Conservation (phyloP, 2,888 invertebrate species). For the Noctua fimbriata region DNA sequence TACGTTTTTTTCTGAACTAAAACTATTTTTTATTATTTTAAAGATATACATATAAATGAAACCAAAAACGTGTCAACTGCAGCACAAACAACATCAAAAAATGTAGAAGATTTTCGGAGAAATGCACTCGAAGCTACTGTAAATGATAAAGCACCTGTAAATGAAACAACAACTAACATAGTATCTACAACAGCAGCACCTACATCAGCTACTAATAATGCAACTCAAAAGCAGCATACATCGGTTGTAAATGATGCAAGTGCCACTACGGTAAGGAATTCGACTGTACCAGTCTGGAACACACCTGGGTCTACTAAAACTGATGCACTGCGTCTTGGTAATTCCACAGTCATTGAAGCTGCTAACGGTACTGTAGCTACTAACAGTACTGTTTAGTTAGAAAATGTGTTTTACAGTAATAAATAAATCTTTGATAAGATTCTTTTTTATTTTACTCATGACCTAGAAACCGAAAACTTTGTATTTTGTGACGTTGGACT, state of each 20-base stretch:
- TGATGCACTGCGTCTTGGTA: background rate
- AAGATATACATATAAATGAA: slow-evolving; percentile 27
- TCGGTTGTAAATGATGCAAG: background rate
- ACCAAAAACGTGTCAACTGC: background rate
- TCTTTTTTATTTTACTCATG: slow-evolving; percentile 1
- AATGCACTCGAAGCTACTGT: slow-evolving; percentile 1
- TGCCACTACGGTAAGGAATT: slow-evolving; percentile 4
- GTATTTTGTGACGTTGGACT: background rate
- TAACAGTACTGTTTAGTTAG: slow-evolving; percentile 13
- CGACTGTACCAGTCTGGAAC: slow-evolving; percentile 14
- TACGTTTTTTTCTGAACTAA: background rate
- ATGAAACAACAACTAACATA: slow-evolving; percentile 1
- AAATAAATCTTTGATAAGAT: slow-evolving; percentile 35
- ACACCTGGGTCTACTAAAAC: background rate
- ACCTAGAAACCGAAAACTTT: background rate
- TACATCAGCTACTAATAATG: background rate
- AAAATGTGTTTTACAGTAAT: slow-evolving; percentile 33
- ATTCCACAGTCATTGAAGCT: slow-evolving; percentile 14
- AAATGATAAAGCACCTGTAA: background rate
- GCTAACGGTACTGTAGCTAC: background rate
- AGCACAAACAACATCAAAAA: background rate
- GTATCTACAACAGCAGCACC: background rate
- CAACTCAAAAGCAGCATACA: background rate
- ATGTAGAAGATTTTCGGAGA: slow-evolving; percentile 35
- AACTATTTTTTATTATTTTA: background rate